A percentile compares a stretch with the other conserved stretches of the same genome.
Conservation (phyloP, 2,888 invertebrate genomes). For the Conops quadrifasciatus region DNA sequence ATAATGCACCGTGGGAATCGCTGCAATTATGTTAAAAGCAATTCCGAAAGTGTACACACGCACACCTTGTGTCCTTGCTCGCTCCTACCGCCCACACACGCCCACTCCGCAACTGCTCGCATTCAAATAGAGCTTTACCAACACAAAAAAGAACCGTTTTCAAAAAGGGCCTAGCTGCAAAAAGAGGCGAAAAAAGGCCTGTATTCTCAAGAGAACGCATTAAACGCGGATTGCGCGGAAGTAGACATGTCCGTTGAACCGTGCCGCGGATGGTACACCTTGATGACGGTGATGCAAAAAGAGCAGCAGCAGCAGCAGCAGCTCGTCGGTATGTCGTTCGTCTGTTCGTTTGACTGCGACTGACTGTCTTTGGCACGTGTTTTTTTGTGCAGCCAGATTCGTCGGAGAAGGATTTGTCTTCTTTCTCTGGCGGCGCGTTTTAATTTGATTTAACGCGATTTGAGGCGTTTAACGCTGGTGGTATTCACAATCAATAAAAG, state of each 20-base stretch:
- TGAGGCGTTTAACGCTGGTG: too few relatives aligned
- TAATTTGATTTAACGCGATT: too few relatives aligned
- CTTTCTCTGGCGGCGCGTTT: too few relatives aligned
- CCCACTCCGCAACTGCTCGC: not conserved
- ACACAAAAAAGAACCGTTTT: not conserved
- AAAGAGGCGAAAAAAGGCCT: not conserved
- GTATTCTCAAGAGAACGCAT: not conserved
- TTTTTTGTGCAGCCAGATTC: too few relatives aligned
- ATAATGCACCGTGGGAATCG: conserved; percentile 48
- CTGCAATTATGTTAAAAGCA: conserved; percentile 59
- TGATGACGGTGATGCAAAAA: not conserved
- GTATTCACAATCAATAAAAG: too few relatives aligned
- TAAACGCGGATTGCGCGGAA: conserved; percentile 25
- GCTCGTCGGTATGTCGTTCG: too few relatives aligned
- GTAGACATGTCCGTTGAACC: conserved; percentile 25
- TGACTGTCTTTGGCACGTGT: too few relatives aligned
- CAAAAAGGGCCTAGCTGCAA: not conserved
- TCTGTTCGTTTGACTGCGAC: too few relatives aligned
- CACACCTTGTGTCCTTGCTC: not conserved
- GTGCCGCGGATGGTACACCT: not conserved
- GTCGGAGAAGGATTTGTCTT: too few relatives aligned
- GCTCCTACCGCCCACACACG: not conserved
- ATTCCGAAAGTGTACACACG: conserved; percentile 44
- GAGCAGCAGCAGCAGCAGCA: not conserved
- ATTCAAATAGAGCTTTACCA: not conserved